Percentiles rank a stretch among this genome's conserved stretches.
phyloP scores from a whole-genome alignment of 2,113 vertebrate genomes.

The Sceloporus tristichus region DNA sequence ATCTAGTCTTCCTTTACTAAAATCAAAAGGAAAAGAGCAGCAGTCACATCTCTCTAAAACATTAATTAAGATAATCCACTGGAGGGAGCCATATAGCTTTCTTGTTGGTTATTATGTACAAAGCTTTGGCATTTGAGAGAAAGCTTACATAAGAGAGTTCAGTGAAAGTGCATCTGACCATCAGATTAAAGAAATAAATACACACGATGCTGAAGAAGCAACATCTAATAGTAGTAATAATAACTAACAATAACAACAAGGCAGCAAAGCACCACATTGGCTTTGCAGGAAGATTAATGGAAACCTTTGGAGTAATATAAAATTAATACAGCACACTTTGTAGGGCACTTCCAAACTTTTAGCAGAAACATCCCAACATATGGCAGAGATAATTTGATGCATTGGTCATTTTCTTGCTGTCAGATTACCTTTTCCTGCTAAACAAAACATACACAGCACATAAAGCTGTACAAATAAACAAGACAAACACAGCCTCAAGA shows the following conservation, averaged over 20 bases:
- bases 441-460: not conserved
- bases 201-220: not conserved
- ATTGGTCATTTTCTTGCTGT: not conserved
- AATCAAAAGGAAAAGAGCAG: not conserved
- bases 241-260: not conserved
- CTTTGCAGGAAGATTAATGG: not conserved
- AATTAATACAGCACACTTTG: not conserved
- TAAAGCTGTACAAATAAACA: not conserved
- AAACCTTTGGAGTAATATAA: not conserved
- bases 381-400: not conserved
- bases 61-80: not conserved
- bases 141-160: not conserved
- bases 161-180: constrained; percentile 26
- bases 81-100: constrained; percentile 55
- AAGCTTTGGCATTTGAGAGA: not conserved
- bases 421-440: not conserved
- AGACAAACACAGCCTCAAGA: not conserved
- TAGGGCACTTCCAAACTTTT: not conserved
- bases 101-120: not conserved
- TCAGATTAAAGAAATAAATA: not conserved
- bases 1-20: not conserved
- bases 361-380: not conserved
- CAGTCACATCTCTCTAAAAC: not conserved
- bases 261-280: not conserved
- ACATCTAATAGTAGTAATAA: not conserved